Evolutionary conservation across 2,888 invertebrate species (phyloP).

Genomic region (Anthophora plumipes): DNA sequence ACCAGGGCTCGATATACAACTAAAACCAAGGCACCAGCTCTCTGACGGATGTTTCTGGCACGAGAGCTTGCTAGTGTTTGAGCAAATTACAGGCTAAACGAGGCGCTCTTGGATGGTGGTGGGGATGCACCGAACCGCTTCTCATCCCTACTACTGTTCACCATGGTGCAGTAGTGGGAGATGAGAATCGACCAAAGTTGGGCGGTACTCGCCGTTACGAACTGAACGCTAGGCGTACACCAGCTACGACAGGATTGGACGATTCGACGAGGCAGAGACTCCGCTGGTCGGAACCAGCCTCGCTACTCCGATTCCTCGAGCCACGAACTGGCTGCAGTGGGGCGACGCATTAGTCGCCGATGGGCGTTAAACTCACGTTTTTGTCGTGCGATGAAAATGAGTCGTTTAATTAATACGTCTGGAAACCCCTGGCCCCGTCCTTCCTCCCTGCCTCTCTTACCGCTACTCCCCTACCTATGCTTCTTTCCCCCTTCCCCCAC

Average conservation of each 20-base stretch:
- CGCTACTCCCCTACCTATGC: not conserved
- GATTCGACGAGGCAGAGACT: slow-evolving; percentile 24
- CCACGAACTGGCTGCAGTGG: slow-evolving; percentile 61
- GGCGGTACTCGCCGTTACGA: slow-evolving; percentile 49
- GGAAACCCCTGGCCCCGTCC: slow-evolving; percentile 59
- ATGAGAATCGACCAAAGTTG: slow-evolving; percentile 62
- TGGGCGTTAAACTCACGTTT: slow-evolving; percentile 83
- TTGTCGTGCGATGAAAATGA: slow-evolving; percentile 83
- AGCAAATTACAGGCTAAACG: slow-evolving; percentile 84
- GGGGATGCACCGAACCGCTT: slow-evolving; percentile 70
- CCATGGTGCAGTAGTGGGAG: slow-evolving; percentile 36
- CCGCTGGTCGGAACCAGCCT: slow-evolving; percentile 35
- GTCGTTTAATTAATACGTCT: slow-evolving; percentile 85
- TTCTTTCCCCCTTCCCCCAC: not conserved
- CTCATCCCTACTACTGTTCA: slow-evolving; percentile 20
- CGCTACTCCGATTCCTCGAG: slow-evolving; percentile 50
- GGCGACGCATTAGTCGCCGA: slow-evolving; percentile 75
- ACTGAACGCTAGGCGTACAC: slow-evolving; percentile 68
- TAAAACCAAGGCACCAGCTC: slow-evolving; percentile 48
- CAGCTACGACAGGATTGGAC: slow-evolving; percentile 69
- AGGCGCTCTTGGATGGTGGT: slow-evolving; percentile 70
- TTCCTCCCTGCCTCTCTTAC: slow-evolving; percentile 44
- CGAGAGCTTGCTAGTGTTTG: slow-evolving; percentile 84
- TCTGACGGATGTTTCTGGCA: slow-evolving; percentile 82
- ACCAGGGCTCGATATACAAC: slow-evolving; percentile 7